Evolutionary conservation across 2,797 vertebrate genomes (phyloP).

Genomic region (Syncerus caffer): DNA sequence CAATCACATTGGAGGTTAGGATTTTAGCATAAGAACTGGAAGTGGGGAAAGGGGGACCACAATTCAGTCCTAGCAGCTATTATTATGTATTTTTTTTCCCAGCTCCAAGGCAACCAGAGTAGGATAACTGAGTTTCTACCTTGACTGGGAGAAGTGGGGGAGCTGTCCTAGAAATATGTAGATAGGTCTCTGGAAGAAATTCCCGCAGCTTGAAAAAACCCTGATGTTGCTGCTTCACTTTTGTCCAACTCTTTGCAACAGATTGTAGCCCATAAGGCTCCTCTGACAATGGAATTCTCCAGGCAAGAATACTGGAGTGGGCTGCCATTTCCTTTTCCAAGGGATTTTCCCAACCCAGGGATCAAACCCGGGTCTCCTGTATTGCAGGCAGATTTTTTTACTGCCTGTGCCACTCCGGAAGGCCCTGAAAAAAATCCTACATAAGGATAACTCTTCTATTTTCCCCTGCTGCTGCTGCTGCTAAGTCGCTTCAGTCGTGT

Average conservation of each 20-base stretch:
- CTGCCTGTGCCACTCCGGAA: background rate
- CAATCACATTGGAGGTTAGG: background rate
- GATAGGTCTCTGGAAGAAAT: background rate
- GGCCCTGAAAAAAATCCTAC: background rate
- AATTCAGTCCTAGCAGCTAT: background rate
- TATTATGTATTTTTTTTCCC: background rate
- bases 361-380: background rate
- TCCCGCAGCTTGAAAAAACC: background rate
- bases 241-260: background rate
- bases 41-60: background rate
- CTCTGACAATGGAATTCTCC: background rate
- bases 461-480: background rate
- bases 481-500: no score
- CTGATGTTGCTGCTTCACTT: background rate
- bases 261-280: background rate
- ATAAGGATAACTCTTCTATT: background rate
- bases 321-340: background rate
- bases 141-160: background rate
- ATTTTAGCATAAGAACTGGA: background rate
- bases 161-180: background rate
- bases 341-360: background rate
- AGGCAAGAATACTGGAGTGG: background rate
- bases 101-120: background rate
- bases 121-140: background rate
- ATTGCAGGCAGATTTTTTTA: background rate